Conservation (phyloP, 2,797 vertebrate genomes). For the Notamacropus eugenii region DNA sequence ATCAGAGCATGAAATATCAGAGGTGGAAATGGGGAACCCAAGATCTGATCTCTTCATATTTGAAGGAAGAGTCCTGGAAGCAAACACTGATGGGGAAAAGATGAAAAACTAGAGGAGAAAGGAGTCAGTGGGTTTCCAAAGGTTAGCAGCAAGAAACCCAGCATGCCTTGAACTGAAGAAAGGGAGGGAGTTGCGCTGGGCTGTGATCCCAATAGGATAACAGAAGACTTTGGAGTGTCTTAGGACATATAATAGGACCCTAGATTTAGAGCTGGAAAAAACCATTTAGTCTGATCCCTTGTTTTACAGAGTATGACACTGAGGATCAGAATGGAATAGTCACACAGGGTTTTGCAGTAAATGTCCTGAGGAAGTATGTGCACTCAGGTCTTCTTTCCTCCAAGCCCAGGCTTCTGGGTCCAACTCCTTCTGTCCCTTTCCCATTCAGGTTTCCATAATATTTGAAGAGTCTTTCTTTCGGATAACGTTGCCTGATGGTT, state of each 20-base stretch:
- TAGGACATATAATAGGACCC: fast-evolving
- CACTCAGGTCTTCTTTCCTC: not conserved
- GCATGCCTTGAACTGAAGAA: not conserved
- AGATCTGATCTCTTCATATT: not conserved
- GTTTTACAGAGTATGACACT: not conserved
- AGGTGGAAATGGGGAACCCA: not conserved
- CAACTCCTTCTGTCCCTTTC: not conserved
- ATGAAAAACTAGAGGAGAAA: not conserved
- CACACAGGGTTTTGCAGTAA: not conserved
- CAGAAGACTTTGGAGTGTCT: not conserved
- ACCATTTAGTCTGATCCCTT: not conserved
- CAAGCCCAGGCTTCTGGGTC: not conserved
- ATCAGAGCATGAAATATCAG: too few relatives aligned
- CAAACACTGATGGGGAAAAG: not conserved
- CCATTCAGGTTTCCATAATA: constrained; percentile 76
- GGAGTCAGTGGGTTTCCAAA: not conserved
- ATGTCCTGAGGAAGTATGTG: not conserved
- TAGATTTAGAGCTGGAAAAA: fast-evolving
- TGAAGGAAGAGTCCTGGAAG: not conserved
- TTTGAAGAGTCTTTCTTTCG: constrained; percentile 16
- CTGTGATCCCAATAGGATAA: not conserved
- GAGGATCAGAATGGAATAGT: not conserved
- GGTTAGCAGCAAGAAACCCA: not conserved
- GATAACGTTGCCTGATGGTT: too few relatives aligned
- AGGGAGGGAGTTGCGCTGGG: not conserved